Base-by-base conservation (phyloP, 1,140 invertebrate species). In the Linepithema humile region DNA sequence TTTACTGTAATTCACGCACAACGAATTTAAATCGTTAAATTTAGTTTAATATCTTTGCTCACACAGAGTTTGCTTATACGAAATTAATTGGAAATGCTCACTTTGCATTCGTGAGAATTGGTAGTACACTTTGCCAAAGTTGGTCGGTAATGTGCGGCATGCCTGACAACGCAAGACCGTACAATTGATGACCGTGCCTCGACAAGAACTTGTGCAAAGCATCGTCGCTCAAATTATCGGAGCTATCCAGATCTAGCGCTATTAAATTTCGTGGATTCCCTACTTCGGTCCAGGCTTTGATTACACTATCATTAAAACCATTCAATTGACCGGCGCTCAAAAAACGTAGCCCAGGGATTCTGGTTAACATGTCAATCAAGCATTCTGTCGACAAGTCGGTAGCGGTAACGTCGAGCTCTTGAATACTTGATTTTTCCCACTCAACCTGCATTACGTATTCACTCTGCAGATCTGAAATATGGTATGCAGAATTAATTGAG, bases 141-240 rank as follows among this genome's bases (percentile, higher is more conserved):
- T 98, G 98, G 95, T 99, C 99, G 0, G 98, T 99, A 86, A 99
- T 97, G 92, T 99, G 99, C 0, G 98, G 97, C 97, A 99, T 99
- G 40, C 99, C 99, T 53, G 98, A 98, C 0, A 99, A 94, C 78
- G 97, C 96, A 23, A 99, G 95, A 0, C 98, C 99, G 92, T 96
- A 96, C 12, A 99, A 95, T 93, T 99, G 98, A 83, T 96, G 95
- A 0, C 99, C 99, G 93, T 98, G 96, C 57, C 97, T 96, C 57
- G 97, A 97, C 35, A 99, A 94, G 93, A 99, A 99, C 91, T 98
- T 98, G 84, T 98, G 96, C 29, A 99, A 95, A 7, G 96, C 97
- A 90, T 99, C 98, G 92, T 99, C 99, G 1, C 96, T 97, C 59
- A 99, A 95, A 93, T 99, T 99, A 92, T 99, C 98, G 0, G 98